Evolutionary conservation across 2,113 vertebrate species (phyloP).

Genomic region (Ceyx cyanopectus): DNA sequence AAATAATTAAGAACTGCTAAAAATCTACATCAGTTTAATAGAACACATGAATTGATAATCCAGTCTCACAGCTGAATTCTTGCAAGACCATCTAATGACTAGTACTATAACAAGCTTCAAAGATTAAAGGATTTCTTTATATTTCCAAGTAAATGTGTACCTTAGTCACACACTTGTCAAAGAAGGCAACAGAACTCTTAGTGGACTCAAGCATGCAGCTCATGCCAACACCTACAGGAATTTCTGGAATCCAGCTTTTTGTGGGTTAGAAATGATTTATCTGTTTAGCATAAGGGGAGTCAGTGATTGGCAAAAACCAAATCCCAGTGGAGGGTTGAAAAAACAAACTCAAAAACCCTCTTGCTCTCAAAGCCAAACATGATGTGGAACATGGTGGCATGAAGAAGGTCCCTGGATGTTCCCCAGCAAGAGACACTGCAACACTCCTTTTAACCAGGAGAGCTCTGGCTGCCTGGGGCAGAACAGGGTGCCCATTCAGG

Average conservation of each 20-base stretch:
- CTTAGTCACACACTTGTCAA: not conserved
- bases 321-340: not conserved
- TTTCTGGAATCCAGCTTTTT: not conserved
- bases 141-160: not conserved
- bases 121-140: not conserved
- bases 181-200: not conserved
- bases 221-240: not conserved
- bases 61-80: not conserved
- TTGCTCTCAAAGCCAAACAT: not conserved
- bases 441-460: not conserved
- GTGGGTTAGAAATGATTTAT: not conserved
- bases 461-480: not conserved
- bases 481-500: not conserved
- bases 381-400: not conserved
- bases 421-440: not conserved
- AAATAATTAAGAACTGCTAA: not conserved
- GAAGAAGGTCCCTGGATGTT: not conserved
- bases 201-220: not conserved
- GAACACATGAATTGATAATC: not conserved
- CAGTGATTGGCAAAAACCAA: not conserved
- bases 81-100: not conserved
- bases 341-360: not conserved
- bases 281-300: not conserved
- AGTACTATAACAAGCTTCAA: not conserved
- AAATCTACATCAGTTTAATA: not conserved